These are phyloP conservation scores for Parapristionchus giblindavisi DNA, from an alignment of 2,888 invertebrate genomes.

Conservation along the genomic window DNA sequence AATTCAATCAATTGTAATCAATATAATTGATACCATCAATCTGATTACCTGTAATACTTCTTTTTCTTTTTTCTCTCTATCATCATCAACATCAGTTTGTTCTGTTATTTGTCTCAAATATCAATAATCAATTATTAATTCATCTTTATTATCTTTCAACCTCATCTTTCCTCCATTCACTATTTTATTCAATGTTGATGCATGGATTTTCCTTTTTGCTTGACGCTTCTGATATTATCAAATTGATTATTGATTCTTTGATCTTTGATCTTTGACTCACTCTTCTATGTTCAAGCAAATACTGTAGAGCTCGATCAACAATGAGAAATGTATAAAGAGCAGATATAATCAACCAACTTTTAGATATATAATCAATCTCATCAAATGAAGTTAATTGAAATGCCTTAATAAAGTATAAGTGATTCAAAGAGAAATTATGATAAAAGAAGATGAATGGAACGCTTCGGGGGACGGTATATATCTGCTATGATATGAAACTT, in stretches of 20 bases:
- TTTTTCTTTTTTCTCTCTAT: slow-evolving; percentile 34
- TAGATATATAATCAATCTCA: slow-evolving; percentile 58
- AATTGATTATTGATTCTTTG: not conserved
- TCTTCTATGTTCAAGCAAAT: slow-evolving; percentile 60
- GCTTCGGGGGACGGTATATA: too few relatives aligned
- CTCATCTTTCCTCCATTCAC: slow-evolving; percentile 43
- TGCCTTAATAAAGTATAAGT: slow-evolving; percentile 47
- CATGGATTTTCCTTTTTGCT: slow-evolving; percentile 53
- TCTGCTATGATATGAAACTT: too few relatives aligned
- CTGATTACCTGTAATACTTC: slow-evolving; percentile 19
- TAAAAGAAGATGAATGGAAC: too few relatives aligned
- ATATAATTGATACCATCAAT: not conserved
- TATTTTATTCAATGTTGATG: slow-evolving; percentile 51
- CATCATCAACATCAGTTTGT: slow-evolving; percentile 20
- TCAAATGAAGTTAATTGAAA: slow-evolving; percentile 61
- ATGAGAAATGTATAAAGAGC: slow-evolving; percentile 64
- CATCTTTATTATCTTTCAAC: slow-evolving; percentile 1
- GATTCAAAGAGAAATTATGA: too few relatives aligned
- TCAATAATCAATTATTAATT: not conserved
- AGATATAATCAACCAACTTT: slow-evolving; percentile 61
- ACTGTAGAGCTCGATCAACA: slow-evolving; percentile 64
- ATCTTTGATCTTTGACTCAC: slow-evolving; percentile 39
- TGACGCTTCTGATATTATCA: slow-evolving; percentile 38
- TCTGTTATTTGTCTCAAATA: slow-evolving; percentile 34
- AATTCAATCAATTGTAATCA: slow-evolving; percentile 24